Conservation (phyloP, 2,797 vertebrate species). For the Poeciliopsis infans region DNA sequence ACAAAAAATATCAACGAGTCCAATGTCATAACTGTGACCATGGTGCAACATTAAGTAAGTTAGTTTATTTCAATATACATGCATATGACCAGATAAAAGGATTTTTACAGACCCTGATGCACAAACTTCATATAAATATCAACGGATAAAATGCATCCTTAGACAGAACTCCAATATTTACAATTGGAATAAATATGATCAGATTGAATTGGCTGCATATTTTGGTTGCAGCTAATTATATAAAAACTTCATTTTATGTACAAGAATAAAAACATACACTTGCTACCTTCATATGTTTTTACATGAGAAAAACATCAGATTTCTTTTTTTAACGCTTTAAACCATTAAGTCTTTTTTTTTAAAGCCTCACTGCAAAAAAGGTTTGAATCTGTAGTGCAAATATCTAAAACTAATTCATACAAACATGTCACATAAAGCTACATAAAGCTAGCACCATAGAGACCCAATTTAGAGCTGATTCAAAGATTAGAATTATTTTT, state of each 20-base stretch:
- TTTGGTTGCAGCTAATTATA: neutral
- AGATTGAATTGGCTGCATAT: neutral
- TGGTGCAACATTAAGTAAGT: neutral
- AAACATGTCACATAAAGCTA: no score
- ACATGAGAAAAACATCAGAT: neutral
- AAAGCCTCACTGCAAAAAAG: no score
- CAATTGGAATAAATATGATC: neutral
- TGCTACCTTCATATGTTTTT: neutral
- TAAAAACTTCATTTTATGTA: neutral
- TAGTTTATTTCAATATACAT: neutral
- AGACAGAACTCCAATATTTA: neutral
- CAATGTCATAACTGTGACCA: no score
- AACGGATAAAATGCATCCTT: neutral
- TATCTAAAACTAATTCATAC: no score
- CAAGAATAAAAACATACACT: neutral
- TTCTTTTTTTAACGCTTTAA: neutral
- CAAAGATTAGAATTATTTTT: no score
- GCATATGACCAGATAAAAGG: neutral
- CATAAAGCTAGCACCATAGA: no score
- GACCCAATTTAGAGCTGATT: no score
- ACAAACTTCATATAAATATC: neutral
- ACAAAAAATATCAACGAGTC: neutral
- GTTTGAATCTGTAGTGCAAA: no score
- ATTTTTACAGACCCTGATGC: neutral
- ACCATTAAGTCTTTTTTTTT: neutral